Base-by-base conservation (phyloP, 23 tunicate genomes). In the Trididemnum miniatum region DNA sequence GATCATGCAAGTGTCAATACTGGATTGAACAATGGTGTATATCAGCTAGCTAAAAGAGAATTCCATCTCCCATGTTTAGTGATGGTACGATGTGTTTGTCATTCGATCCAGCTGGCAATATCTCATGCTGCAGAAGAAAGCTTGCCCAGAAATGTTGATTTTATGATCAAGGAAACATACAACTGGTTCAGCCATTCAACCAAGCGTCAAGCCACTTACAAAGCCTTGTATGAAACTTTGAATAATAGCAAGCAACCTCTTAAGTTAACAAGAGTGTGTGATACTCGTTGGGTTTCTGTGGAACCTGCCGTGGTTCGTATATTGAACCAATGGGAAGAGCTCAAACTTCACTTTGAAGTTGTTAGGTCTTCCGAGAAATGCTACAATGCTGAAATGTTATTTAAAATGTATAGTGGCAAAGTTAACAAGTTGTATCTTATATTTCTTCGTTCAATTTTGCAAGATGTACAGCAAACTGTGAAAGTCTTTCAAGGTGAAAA, bases 381-480 rank as follows among this genome's bases (percentile, higher is more conserved):
- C 35, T 85, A 77, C 52, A 85, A 77, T 1, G 77, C 89, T 2
- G 82, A 85, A 77, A 78, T 85, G 23, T 30, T 85, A 20, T 85
- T 24, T 65, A 52, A 78, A 2, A 85, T 77, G 89, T 85, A 76
- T 32, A 39, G 50, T 51, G 83, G 78, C 50, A 59, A 67, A 9
- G 38, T 52, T 30, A 77, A 85, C 50, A 59, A 59, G 67, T 57
- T 73, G 4, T 83, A 74, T 57, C 78, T 84, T 59, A 35, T 77
- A 28, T 57, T 84, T 63, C 63, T 84, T 27, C n/a, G n/a, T n/a
- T n/a, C n/a, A n/a, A n/a, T n/a, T n/a, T n/a, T n/a, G n/a, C n/a
- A n/a, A n/a, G n/a, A n/a, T n/a, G n/a, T n/a, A n/a, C n/a, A n/a
- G n/a, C n/a, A n/a, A n/a, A n/a, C n/a, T n/a, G n/a, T n/a, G n/a